Percentiles rank a stretch among this genome's conserved stretches.
These are phyloP conservation scores for Anser brachyrhynchus DNA, from an alignment of 2,113 vertebrate genomes.

Conservation along the genomic window DNA sequence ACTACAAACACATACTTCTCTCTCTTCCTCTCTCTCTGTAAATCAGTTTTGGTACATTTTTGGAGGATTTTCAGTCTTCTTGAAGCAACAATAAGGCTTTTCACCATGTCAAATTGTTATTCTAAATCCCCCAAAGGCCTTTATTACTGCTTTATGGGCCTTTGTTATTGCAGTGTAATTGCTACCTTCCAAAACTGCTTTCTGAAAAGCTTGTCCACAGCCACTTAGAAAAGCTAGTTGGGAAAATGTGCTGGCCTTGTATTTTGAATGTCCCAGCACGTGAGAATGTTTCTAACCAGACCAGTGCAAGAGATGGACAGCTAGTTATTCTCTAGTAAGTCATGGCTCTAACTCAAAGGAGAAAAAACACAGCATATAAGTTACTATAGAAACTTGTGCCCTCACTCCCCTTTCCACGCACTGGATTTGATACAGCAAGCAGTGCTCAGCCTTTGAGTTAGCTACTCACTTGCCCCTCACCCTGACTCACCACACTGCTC, in stretches of 20 bases:
- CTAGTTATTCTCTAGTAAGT: not conserved
- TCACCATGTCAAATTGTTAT: slow-evolving; percentile 32
- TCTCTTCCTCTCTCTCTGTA: not conserved
- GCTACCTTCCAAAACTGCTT: slow-evolving; percentile 40
- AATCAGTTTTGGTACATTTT: not conserved
- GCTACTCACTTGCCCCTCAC: not conserved
- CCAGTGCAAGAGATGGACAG: not conserved
- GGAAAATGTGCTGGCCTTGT: not conserved
- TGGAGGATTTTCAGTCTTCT: not conserved
- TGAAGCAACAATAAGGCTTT: slow-evolving; percentile 33
- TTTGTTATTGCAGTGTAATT: slow-evolving; percentile 13
- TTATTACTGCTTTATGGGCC: slow-evolving; percentile 3
- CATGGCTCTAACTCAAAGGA: not conserved
- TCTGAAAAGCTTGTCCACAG: slow-evolving; percentile 46
- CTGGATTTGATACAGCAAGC: not conserved
- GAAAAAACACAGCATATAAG: not conserved
- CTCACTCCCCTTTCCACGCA: not conserved
- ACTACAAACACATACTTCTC: slow-evolving; percentile 52
- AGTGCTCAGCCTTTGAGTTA: not conserved
- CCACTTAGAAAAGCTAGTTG: slow-evolving; percentile 15
- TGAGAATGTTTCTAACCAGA: not conserved
- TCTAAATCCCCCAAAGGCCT: slow-evolving; percentile 49
- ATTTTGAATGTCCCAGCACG: not conserved
- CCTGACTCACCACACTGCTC: not conserved
- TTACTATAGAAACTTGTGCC: not conserved